Conservation (phyloP, 2,113 vertebrate species). For the Podarcis cretensis region DNA sequence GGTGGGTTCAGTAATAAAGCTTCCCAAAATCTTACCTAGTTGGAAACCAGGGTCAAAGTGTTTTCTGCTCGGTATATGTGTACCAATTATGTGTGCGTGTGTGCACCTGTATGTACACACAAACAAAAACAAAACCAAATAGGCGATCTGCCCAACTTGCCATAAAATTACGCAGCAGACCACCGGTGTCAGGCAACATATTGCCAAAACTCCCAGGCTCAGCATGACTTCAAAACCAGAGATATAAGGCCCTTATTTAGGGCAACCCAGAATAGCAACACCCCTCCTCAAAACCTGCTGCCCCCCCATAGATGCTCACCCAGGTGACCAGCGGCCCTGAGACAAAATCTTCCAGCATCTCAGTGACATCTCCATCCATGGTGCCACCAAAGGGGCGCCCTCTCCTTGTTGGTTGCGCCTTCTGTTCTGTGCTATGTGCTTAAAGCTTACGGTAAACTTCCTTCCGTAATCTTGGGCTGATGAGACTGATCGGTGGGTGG, state of each 20-base stretch:
- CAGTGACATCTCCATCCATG: conserved; percentile 75
- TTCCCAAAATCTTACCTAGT: neutral
- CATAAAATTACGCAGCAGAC: neutral
- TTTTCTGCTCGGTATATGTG: neutral
- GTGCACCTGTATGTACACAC: too few species aligned
- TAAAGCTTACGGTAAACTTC: neutral
- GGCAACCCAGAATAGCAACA: neutral
- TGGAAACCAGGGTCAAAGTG: neutral
- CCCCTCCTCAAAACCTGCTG: neutral
- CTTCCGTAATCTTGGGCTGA: conserved; percentile 3
- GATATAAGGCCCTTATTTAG: neutral
- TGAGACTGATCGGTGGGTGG: too few species aligned
- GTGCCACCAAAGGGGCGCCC: neutral
- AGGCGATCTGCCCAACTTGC: too few species aligned
- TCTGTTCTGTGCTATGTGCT: neutral
- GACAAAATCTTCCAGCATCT: conserved; percentile 82
- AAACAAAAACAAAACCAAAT: too few species aligned
- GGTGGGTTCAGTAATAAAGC: neutral
- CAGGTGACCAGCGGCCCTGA: conserved; percentile 79
- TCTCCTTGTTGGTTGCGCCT: neutral
- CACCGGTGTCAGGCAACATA: neutral
- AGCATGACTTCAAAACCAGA: neutral
- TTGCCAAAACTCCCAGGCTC: neutral
- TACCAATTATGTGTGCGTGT: neutral
- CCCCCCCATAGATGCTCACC: conserved; percentile 68